These are phyloP conservation scores for Hoplias malabaricus DNA, from an alignment of 2,113 vertebrate genomes.

Conservation along the genomic window DNA sequence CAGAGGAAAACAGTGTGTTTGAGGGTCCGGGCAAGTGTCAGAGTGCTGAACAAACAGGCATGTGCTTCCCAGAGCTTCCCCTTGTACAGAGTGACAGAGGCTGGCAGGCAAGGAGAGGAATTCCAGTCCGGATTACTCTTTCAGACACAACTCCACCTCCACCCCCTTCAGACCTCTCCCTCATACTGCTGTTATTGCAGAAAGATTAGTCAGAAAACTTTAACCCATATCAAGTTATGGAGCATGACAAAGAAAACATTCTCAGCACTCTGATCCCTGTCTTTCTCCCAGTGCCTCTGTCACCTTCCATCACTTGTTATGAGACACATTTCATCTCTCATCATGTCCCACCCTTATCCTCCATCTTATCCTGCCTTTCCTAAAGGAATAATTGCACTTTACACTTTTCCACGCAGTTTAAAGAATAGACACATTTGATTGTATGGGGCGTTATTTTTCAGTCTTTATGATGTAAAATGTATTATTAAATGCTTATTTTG, in stretches of 20 bases:
- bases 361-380: neutral
- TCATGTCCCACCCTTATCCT: neutral
- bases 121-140: slow-evolving; percentile 46
- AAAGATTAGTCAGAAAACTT: slow-evolving; percentile 61
- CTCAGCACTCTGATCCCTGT: slow-evolving; percentile 44
- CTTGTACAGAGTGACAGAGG: slow-evolving; percentile 15
- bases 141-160: slow-evolving; percentile 21
- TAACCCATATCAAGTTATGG: slow-evolving; percentile 67
- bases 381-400: neutral
- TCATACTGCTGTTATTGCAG: slow-evolving; percentile 52
- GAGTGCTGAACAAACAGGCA: slow-evolving; percentile 47
- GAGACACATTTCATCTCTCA: neutral
- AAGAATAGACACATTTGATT: neutral
- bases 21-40: slow-evolving; percentile 32
- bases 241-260: slow-evolving; percentile 65
- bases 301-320: neutral
- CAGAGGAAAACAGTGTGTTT: slow-evolving; percentile 3
- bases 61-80: slow-evolving; percentile 13
- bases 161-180: neutral
- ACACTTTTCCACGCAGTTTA: neutral
- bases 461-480: too few relatives aligned
- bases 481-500: too few relatives aligned
- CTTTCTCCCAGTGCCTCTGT: neutral
- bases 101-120: slow-evolving; percentile 26
- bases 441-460: too few relatives aligned